Evolutionary conservation across 2,113 vertebrate species (phyloP).

Genomic region (Mungos mungo): DNA sequence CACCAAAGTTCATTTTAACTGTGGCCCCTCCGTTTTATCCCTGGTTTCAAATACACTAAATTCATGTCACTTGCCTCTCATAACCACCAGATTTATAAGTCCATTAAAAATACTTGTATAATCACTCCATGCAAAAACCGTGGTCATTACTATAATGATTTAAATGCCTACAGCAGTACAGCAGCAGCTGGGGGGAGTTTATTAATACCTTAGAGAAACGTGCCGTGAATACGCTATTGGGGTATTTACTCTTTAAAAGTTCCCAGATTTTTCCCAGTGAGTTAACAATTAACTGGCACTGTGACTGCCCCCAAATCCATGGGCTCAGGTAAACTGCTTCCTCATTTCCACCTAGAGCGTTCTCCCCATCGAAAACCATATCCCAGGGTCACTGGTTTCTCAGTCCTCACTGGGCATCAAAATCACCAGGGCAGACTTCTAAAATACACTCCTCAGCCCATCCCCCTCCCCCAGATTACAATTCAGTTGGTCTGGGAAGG

Average conservation of each 20-base stretch:
- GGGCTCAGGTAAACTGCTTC: background rate
- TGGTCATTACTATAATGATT: slow-evolving; percentile 44
- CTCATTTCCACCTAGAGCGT: background rate
- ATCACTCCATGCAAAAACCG: slow-evolving; percentile 16
- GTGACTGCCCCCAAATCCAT: background rate
- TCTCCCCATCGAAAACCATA: background rate
- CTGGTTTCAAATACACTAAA: slow-evolving; percentile 55
- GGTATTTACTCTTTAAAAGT: background rate
- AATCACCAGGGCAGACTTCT: background rate
- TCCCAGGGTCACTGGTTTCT: background rate
- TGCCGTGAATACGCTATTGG: background rate
- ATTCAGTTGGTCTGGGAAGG: background rate
- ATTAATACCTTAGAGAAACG: slow-evolving; percentile 22
- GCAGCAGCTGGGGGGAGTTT: background rate
- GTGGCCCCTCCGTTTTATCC: background rate
- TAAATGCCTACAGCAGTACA: background rate
- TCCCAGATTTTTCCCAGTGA: background rate
- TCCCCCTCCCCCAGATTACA: background rate
- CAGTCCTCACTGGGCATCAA: background rate
- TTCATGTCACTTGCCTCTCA: slow-evolving; percentile 35
- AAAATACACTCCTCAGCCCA: background rate
- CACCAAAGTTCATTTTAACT: slow-evolving; percentile 30
- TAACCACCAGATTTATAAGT: slow-evolving; percentile 46
- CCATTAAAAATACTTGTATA: slow-evolving; percentile 63
- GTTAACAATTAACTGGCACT: background rate